Percentiles rank a stretch among this genome's conserved stretches.
Evolutionary conservation across 2,888 invertebrate species (phyloP).

Genomic region (Julus scanicus): DNA sequence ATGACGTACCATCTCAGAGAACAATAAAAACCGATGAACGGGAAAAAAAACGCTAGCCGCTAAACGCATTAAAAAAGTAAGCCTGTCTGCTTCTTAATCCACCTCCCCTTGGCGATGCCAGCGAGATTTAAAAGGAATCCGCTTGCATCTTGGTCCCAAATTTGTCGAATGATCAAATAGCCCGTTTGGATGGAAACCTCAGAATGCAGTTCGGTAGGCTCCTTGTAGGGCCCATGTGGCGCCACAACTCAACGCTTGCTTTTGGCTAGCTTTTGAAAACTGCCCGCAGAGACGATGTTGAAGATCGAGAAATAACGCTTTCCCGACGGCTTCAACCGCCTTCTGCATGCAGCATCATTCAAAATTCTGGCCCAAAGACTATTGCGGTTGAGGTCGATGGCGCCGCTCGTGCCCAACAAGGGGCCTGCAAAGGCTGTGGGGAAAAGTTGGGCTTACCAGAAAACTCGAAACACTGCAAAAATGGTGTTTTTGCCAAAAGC

Average conservation of each 20-base stretch:
- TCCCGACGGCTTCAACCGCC: not conserved
- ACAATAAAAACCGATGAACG: not conserved
- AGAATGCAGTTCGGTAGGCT: no score
- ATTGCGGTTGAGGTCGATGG: not conserved
- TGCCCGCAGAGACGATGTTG: not conserved
- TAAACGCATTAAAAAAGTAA: slow-evolving; percentile 26
- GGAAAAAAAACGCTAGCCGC: no score
- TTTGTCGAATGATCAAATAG: not conserved
- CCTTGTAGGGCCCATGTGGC: not conserved
- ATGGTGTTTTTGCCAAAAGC: not conserved
- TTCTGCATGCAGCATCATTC: no score
- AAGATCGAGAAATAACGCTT: not conserved
- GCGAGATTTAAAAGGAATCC: not conserved
- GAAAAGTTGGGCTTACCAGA: not conserved
- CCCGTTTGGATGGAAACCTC: not conserved
- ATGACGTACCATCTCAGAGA: not conserved
- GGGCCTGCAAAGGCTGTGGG: not conserved
- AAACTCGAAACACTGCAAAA: not conserved
- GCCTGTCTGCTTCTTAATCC: not conserved
- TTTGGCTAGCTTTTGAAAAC: not conserved
- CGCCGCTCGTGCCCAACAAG: not conserved
- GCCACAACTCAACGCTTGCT: not conserved
- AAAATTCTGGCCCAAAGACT: no score
- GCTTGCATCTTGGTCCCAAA: not conserved
- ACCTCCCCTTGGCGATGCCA: not conserved